Base-by-base conservation (phyloP, 2,113 vertebrate species). In the Mobula birostris region DNA sequence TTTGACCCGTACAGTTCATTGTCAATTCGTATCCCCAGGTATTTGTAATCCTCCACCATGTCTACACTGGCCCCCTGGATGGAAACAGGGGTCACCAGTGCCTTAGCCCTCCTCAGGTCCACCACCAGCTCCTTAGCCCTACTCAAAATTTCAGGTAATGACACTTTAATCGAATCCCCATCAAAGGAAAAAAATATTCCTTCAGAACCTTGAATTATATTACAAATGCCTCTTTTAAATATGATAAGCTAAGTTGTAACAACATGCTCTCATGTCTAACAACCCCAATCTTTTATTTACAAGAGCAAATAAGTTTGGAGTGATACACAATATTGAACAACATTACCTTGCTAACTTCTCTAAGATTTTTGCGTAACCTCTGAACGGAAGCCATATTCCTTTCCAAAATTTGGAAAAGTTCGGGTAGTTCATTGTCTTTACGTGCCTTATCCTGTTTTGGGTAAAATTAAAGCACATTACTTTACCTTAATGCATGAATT, bases 401-500 rank as follows among this genome's bases (percentile, higher is more conserved):
- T 94, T 97, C 96, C 95, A 99, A 94, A 5, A 97, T 95, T 4
- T 96, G 95, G 29, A 94, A 90, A 76, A 98, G 95, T 95, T 99
- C 97, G 7, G 96, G 96, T 74, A 98, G 95, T 94, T 99, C 98
- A 21, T 96, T 95, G 0, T 96, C 96, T 94, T 96, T 97, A 90
- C 97, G 96, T 70, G 95, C 96, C 7, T 94, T 95, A 95, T 98
- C 96, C 98, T 99, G 95, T 95, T 66, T 68, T 48, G 29, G 32
- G 21, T 70, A 12, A 82, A 94, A 79, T 32, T 27, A 70, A 70
- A 56, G 12, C 78, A 83, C 4, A 36, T 79, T 17, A 66, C 61
- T 9, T 83, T 66, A 24, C n/a, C 19, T 11, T 68, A 36, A 36
- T 63, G 32, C 61, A 40, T 58, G 36, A 83, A 56, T 58, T 40